phyloP scores from a whole-genome alignment of 2,113 vertebrate species.

The Himantopus leucocephalus region DNA sequence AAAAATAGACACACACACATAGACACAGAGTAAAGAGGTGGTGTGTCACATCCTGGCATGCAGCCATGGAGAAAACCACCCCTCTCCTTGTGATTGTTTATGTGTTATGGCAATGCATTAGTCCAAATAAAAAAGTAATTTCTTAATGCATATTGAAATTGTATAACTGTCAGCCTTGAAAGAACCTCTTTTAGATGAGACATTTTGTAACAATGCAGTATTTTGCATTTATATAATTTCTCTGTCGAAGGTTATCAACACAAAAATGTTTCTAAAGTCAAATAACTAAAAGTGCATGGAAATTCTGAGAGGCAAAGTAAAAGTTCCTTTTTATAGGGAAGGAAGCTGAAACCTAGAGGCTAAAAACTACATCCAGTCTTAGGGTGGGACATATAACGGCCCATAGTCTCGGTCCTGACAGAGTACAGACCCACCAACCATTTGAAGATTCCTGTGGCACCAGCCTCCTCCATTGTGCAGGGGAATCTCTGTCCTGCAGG shows the following conservation, averaged over 20 bases:
- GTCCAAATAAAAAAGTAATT: background rate
- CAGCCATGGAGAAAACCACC: background rate
- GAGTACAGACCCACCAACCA: background rate
- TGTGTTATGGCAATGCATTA: background rate
- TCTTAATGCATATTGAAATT: background rate
- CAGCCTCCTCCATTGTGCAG: rapidly evolving
- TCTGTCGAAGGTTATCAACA: background rate
- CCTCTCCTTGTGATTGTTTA: background rate
- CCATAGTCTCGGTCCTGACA: background rate
- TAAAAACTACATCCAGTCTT: background rate
- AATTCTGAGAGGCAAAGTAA: background rate
- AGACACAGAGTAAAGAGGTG: background rate
- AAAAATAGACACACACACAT: background rate
- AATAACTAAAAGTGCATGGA: background rate
- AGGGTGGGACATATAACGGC: background rate
- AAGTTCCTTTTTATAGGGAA: background rate
- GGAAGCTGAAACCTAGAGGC: background rate
- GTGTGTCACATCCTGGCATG: background rate
- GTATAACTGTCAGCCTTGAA: background rate
- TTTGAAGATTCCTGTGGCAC: background rate
- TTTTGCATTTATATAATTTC: background rate
- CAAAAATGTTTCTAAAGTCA: background rate
- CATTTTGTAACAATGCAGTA: background rate
- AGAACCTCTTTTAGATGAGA: background rate
- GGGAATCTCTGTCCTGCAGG: background rate